Percentiles rank a stretch among this genome's conserved stretches.
Conservation (phyloP, 53 echinoderm and acorn worm genomes). For the Mesocentrotus franciscanus region DNA sequence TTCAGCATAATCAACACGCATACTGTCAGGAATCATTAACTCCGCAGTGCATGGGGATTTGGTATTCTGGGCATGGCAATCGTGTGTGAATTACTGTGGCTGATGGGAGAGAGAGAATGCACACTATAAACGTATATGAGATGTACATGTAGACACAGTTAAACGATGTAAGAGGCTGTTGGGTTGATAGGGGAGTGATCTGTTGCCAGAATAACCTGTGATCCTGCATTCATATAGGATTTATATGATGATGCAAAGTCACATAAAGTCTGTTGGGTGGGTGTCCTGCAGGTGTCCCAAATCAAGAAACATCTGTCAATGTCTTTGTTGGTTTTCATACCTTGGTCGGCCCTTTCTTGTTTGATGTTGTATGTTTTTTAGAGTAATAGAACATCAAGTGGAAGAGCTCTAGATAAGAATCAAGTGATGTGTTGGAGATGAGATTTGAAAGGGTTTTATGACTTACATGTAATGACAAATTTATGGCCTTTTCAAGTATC, state of each 20-base stretch:
- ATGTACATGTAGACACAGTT: background rate
- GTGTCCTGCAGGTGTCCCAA: background rate
- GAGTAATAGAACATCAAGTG: background rate
- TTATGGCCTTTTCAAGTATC: background rate
- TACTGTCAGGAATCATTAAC: slow-evolving; percentile 59
- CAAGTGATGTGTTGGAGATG: slow-evolving; percentile 10
- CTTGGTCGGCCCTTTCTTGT: background rate
- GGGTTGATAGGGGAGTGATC: background rate
- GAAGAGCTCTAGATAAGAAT: background rate
- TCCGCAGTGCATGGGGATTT: slow-evolving; percentile 42
- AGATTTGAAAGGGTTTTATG: background rate
- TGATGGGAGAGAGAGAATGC: background rate
- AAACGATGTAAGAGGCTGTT: background rate
- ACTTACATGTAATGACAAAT: background rate
- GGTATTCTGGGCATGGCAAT: slow-evolving; percentile 51
- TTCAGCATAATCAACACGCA: slow-evolving; percentile 58
- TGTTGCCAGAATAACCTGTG: background rate
- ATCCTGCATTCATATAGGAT: background rate
- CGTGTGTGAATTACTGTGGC: slow-evolving; percentile 50
- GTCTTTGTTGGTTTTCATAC: background rate
- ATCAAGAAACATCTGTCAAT: background rate
- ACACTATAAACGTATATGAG: background rate
- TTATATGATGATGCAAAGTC: background rate
- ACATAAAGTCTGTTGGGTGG: background rate
- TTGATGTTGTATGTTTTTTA: background rate